Evolutionary conservation across 2,888 invertebrate genomes (phyloP).

Genomic region (Clostera curtula): DNA sequence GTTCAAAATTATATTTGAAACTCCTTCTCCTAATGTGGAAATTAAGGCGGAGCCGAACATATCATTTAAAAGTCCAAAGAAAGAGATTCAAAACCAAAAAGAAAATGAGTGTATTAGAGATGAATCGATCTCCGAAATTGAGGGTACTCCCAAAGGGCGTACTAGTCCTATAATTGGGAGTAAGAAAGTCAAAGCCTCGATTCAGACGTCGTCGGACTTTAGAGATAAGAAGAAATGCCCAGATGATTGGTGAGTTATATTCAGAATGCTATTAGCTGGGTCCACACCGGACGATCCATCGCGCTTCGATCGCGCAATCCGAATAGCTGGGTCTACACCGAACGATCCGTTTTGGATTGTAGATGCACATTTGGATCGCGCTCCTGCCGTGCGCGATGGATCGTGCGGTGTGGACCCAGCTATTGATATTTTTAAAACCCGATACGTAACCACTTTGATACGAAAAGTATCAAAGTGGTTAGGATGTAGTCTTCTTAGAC

Average conservation of each 20-base stretch:
- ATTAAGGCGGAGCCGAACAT: slow-evolving; percentile 4
- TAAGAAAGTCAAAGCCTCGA: slow-evolving; percentile 30
- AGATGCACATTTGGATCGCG: no score
- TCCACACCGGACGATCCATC: neutral
- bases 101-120: slow-evolving; percentile 31
- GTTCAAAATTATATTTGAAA: slow-evolving; percentile 44
- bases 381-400: no score
- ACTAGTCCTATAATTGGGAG: slow-evolving; percentile 52
- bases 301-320: neutral
- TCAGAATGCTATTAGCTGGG: neutral
- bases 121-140: slow-evolving; percentile 50
- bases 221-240: slow-evolving; percentile 58
- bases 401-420: no score
- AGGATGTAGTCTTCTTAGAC: no score
- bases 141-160: slow-evolving; percentile 51
- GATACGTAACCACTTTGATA: no score
- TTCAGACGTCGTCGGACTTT: slow-evolving; percentile 25
- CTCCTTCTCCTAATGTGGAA: slow-evolving; percentile 12
- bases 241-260: slow-evolving; percentile 37
- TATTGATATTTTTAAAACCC: no score
- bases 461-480: no score
- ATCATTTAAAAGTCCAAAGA: slow-evolving; percentile 8
- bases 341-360: no score
- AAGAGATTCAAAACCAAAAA: slow-evolving; percentile 13
- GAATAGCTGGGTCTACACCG: neutral